These are phyloP conservation scores for Drosophila athabasca DNA, from an alignment of 1,140 invertebrate genomes.

Conservation along the genomic window DNA sequence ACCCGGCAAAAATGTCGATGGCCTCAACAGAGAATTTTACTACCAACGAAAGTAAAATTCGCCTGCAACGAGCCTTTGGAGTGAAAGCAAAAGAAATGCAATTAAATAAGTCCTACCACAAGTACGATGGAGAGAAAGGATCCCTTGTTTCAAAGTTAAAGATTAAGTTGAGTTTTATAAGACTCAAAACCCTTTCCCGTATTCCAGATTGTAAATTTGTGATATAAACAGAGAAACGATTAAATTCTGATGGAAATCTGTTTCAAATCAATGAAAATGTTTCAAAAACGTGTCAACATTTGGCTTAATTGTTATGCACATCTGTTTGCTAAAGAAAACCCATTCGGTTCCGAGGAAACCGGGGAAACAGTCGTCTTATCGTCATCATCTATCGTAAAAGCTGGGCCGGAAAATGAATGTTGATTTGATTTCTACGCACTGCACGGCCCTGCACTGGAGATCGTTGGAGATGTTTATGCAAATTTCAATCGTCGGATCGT, in stretches of 20 bases:
- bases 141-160: background rate
- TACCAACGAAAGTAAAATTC: constrained; percentile 15
- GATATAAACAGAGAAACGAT: too few species aligned
- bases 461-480: constrained; percentile 53
- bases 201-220: too few species aligned
- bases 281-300: too few species aligned
- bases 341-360: background rate
- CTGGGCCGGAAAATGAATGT: constrained; percentile 1
- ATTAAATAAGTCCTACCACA: constrained; percentile 31
- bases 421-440: constrained; percentile 56
- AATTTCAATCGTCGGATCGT: constrained; percentile 43
- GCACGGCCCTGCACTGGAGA: constrained; percentile 18
- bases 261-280: too few species aligned
- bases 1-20: constrained; percentile 49
- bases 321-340: background rate
- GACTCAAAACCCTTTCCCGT: too few species aligned
- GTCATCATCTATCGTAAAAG: constrained; percentile 10
- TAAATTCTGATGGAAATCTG: too few species aligned
- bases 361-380: background rate
- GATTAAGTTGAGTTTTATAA: too few species aligned
- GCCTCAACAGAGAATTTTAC: constrained; percentile 2
- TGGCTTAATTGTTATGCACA: constrained; percentile 3
- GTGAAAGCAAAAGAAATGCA: background rate
- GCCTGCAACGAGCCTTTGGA: constrained; percentile 22
- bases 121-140: background rate